phyloP scores from a whole-genome alignment of 2,797 vertebrate species.

The Clarias fuscus region DNA sequence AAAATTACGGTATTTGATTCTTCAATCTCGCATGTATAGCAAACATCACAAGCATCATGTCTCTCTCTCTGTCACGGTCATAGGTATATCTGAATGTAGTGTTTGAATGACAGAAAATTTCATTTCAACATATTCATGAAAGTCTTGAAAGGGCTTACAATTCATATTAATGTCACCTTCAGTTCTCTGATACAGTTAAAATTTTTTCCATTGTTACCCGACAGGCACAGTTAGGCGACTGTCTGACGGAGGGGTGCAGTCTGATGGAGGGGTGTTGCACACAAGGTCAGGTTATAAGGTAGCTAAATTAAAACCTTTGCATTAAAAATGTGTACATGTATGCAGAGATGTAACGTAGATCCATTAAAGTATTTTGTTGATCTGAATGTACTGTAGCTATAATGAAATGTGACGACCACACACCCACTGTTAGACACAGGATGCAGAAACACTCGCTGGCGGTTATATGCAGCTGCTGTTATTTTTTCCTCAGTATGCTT shows the following conservation, averaged over 20 bases:
- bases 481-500: not conserved
- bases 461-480: not conserved
- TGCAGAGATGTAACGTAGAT: too few species aligned
- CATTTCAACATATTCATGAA: too few species aligned
- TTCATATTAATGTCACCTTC: not conserved
- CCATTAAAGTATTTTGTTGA: not conserved
- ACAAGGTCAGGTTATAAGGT: not conserved
- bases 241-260: too few species aligned
- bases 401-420: not conserved
- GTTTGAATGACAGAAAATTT: too few species aligned
- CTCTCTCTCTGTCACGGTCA: too few species aligned
- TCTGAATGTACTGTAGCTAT: too few species aligned
- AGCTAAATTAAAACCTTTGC: not conserved
- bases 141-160: too few species aligned
- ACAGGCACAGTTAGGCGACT: not conserved
- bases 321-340: not conserved
- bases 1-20: too few species aligned
- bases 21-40: too few species aligned
- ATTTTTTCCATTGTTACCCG: not conserved
- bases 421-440: not conserved
- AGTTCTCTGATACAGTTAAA: not conserved
- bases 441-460: not conserved
- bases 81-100: too few species aligned
- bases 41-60: too few species aligned
- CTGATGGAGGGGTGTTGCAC: not conserved